Conservation (phyloP, 2,113 vertebrate species). For the Neopipo cinnamomea region DNA sequence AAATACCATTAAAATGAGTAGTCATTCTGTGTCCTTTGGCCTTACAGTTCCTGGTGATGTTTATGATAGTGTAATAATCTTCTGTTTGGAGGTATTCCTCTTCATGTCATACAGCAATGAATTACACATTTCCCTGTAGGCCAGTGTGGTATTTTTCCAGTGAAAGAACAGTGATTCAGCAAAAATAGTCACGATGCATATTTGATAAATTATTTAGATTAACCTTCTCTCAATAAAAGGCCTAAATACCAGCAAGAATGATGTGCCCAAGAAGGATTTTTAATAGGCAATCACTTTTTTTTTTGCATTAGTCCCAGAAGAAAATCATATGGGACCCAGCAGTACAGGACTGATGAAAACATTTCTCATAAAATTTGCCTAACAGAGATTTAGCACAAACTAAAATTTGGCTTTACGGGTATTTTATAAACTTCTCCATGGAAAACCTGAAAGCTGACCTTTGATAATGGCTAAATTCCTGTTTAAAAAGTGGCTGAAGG, state of each 20-base stretch:
- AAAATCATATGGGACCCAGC: slow-evolving; percentile 12
- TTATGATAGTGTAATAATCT: not conserved
- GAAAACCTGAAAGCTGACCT: slow-evolving; percentile 43
- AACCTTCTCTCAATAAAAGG: not conserved
- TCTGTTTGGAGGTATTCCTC: not conserved
- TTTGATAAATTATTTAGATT: not conserved
- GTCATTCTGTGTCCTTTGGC: not conserved
- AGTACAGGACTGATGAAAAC: not conserved
- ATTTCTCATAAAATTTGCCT: slow-evolving; percentile 48
- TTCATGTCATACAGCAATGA: not conserved
- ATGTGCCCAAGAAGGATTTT: not conserved
- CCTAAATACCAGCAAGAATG: not conserved
- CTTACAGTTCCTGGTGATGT: not conserved
- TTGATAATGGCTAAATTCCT: slow-evolving; percentile 26
- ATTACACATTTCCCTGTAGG: not conserved
- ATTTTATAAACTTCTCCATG: slow-evolving; percentile 42
- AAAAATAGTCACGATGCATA: not conserved
- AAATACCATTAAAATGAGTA: not conserved
- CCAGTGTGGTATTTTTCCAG: not conserved
- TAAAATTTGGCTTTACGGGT: slow-evolving; percentile 23
- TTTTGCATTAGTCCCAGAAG: not conserved
- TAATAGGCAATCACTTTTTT: slow-evolving; percentile 2
- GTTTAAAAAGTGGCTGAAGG: slow-evolving; percentile 34
- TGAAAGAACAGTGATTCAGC: not conserved
- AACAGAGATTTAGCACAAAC: slow-evolving; percentile 16